Evolutionary conservation across 64 coral and sea anemone genomes (phyloP).

Genomic region (Dendronephthya gigantea): DNA sequence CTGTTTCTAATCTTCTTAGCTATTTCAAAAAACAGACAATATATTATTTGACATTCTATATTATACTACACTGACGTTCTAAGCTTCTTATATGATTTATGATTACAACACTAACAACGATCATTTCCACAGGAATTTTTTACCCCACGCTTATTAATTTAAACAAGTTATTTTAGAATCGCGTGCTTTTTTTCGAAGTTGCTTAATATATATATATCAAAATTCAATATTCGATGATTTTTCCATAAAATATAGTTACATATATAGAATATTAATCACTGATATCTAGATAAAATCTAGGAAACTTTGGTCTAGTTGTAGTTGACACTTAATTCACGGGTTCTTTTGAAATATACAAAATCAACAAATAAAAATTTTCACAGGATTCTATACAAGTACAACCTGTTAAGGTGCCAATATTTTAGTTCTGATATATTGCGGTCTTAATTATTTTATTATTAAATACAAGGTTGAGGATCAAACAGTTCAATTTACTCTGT

Average conservation of each 20-base stretch:
- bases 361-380: not conserved
- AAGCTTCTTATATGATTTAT: no score
- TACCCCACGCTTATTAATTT: no score
- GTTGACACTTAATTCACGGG: not conserved
- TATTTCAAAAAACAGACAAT: no score
- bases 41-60: no score
- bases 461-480: not conserved
- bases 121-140: no score
- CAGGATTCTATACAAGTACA: not conserved
- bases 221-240: not conserved
- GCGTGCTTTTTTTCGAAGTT: no score
- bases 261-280: not conserved
- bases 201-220: no score
- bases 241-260: not conserved
- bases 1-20: no score
- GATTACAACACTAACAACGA: no score
- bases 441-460: not conserved
- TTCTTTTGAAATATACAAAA: not conserved
- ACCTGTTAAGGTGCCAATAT: not conserved
- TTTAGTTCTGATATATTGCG: not conserved
- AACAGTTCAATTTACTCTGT: not conserved
- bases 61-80: no score
- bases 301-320: not conserved
- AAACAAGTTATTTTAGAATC: no score
- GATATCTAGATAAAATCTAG: not conserved